Evolutionary conservation across 2,113 vertebrate species (phyloP).

Genomic region (Mormoops blainvillei): DNA sequence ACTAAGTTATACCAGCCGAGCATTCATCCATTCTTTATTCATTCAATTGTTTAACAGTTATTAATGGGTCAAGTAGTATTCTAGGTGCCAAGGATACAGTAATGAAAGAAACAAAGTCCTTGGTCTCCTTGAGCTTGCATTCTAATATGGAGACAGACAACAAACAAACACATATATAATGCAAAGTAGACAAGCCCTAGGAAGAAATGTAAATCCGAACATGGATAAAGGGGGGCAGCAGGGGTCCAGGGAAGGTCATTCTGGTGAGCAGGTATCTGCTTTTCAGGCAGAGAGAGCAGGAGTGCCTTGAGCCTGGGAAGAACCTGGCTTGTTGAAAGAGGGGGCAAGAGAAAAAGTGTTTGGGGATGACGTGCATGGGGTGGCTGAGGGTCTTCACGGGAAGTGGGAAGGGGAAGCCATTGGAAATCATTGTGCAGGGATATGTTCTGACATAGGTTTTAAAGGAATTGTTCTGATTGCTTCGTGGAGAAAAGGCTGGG

Average conservation of each 20-base stretch:
- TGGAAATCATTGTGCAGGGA: neutral
- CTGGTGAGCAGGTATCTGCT: neutral
- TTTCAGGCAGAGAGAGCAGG: neutral
- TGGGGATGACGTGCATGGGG: too few species aligned
- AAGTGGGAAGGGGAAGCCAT: neutral
- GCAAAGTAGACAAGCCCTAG: neutral
- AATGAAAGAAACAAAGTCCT: neutral
- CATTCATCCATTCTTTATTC: neutral
- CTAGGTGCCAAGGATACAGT: neutral
- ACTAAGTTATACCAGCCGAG: too few species aligned
- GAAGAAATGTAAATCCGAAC: neutral
- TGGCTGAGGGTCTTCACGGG: too few species aligned
- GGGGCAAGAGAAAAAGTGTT: neutral
- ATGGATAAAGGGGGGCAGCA: rapidly evolving
- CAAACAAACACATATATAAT: neutral
- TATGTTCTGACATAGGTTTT: neutral
- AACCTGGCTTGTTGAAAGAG: neutral
- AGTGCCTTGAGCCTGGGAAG: neutral
- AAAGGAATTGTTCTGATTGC: neutral
- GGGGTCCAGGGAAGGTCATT: neutral
- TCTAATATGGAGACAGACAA: neutral
- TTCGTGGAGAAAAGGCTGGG: neutral
- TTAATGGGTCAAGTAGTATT: neutral
- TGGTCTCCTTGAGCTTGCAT: neutral
- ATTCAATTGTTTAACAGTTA: neutral